Evolutionary conservation across 2,888 invertebrate species (phyloP), one percentile per base, ranked within the genome.

Genomic region (Mayetiola destructor): DNA sequence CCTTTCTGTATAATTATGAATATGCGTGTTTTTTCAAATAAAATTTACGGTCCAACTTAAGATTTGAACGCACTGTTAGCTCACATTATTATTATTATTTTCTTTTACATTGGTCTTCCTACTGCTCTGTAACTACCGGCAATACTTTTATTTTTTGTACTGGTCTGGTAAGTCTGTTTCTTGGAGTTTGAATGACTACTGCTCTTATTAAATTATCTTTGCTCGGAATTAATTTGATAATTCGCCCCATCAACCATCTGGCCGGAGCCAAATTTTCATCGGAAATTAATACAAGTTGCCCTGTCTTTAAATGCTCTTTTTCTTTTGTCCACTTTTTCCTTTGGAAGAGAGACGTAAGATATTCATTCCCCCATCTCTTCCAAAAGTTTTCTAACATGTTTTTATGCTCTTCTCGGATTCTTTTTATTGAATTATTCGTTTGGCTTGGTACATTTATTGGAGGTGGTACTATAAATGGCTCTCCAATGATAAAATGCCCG

Each of bases 331-430:
- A 39, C 10, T 39, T 39, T 20, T 39, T 39, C 10, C 39, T 39
- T 16, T 39, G 18, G 6, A 18, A 20, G 3, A 39, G 18, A 12
- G 39, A 8, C 6, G 39, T 39, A 3, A 39, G 12, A 18, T 39
- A 39, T 18, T 39, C 39, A 8, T 5, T 18, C 3, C 20, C 40
- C 58, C 59, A 58, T 9, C 42, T 1, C 16, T 42, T 12, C 29
- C 39, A 36, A 1, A 42, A 12, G 1, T 18, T 2, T 18, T 36
- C 27, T 1, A 58, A 55, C 55, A 52, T 53, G 5, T 3, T n/a
- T 9, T 42, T 58, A 12, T 54, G 56, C 39, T 60, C 40, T 27
- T 30, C 30, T 56, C 59, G 59, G 30, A 59, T 48, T 23, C 37
- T 35, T 29, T 39, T 59, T 8, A 32, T 18, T 12, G 53, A 35